phyloP scores from a whole-genome alignment of 2,113 vertebrate species.

The Rattus norvegicus region GRCr8 NC_086020.1:86370501-86371000 shows the following conservation, averaged over 20 bases:
- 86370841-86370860: background rate
- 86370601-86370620: background rate
- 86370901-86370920: background rate
- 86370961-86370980: background rate
- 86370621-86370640: background rate
- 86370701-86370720: background rate
- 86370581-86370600: background rate
- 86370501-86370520: no score
- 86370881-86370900: no score
- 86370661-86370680: background rate
- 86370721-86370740: background rate
- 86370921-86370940: background rate
- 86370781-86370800: background rate
- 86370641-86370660: background rate
- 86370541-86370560: background rate
- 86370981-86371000: background rate
- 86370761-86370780: background rate
- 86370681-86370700: background rate
- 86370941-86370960: background rate
- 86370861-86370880: background rate
- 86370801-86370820: background rate
- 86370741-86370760: background rate
- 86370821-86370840: accelerated
- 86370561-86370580: no score
- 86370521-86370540: background rate